Evolutionary conservation across 2,797 vertebrate genomes (phyloP).

Genomic region (Mus caroli): DNA sequence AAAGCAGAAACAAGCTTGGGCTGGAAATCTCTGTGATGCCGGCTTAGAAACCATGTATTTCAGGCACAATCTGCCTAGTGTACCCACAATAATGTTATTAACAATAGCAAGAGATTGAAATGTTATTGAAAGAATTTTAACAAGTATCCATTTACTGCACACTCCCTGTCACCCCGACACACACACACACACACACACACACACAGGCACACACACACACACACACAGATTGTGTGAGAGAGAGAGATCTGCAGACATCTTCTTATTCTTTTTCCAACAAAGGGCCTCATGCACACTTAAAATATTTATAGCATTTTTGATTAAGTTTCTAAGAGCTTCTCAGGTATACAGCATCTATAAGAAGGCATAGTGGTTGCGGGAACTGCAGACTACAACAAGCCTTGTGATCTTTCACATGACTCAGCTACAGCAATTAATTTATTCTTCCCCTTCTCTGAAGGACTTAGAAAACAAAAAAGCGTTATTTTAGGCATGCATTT

Average conservation of each 20-base stretch:
- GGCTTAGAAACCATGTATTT: conserved; percentile 87
- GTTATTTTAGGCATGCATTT: conserved; percentile 80
- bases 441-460: conserved; percentile 82
- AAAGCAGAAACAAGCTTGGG: conserved; percentile 83
- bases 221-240: background rate
- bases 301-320: conserved; percentile 86
- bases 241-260: background rate
- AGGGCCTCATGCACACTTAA: conserved; percentile 81
- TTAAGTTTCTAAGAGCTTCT: conserved; percentile 86
- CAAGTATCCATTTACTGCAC: conserved; percentile 57
- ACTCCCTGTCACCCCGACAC: background rate
- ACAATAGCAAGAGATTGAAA: conserved; percentile 82
- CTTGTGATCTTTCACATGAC: conserved; percentile 83
- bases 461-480: conserved; percentile 49
- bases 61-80: conserved; percentile 83
- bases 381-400: conserved; percentile 69
- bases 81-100: conserved; percentile 86
- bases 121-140: conserved; percentile 83
- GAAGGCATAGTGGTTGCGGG: conserved; percentile 75
- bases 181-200: background rate
- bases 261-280: conserved; percentile 63
- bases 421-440: conserved; percentile 84
- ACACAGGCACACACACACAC: background rate
- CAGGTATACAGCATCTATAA: conserved; percentile 76
- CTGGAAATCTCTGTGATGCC: conserved; percentile 83